A percentile compares a stretch with the other conserved stretches of the same genome.
These are phyloP conservation scores for Lepidurus packardi DNA, from an alignment of 1,140 invertebrate genomes.

Conservation along the genomic window DNA sequence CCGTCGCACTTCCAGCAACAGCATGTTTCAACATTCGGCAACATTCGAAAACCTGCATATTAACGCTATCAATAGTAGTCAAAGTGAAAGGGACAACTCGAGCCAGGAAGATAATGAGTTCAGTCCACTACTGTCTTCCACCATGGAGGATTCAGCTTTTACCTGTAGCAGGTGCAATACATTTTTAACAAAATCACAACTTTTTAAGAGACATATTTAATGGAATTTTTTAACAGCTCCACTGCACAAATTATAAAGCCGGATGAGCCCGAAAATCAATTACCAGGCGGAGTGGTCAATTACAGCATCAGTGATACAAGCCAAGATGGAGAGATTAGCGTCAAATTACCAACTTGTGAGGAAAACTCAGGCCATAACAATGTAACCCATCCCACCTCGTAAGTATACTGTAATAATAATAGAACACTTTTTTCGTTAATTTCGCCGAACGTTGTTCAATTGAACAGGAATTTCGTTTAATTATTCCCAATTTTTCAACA, in stretches of 20 bases:
- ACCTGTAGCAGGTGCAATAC: neutral
- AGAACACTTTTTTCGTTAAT: neutral
- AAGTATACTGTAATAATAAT: neutral
- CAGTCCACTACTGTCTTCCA: neutral
- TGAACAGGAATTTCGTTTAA: no score
- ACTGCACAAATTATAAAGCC: neutral
- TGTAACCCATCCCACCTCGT: neutral
- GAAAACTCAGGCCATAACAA: neutral
- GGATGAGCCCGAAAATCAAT: neutral
- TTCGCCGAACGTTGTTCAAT: no score
- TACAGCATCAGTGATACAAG: neutral
- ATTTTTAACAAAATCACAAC: neutral
- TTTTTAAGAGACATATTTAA: neutral
- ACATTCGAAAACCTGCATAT: neutral
- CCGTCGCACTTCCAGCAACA: neutral
- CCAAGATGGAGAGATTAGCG: neutral
- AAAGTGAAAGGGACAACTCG: neutral
- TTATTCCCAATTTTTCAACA: no score
- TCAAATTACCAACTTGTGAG: neutral
- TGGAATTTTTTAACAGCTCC: neutral
- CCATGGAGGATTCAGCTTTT: neutral
- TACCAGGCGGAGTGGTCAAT: neutral
- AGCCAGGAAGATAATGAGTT: neutral
- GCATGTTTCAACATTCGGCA: constrained; percentile 6
- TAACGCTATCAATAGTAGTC: neutral